phyloP scores from a whole-genome alignment of 2,113 vertebrate species.

The Osmerus mordax region DNA sequence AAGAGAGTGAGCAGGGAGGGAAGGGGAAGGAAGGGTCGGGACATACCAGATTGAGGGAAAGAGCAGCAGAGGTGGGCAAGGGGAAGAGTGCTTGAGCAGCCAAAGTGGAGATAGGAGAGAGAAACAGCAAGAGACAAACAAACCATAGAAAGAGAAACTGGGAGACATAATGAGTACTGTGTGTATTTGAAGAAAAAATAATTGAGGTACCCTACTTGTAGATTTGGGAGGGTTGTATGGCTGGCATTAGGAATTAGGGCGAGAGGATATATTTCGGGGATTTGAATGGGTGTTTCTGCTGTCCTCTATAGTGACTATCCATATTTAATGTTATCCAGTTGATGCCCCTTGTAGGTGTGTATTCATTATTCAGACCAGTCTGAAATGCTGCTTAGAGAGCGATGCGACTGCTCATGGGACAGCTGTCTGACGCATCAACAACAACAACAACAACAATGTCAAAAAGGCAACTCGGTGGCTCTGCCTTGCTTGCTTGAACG shows the following conservation, averaged over 20 bases:
- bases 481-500: too few species aligned
- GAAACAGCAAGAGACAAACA: constrained; percentile 20
- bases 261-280: neutral
- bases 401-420: constrained; percentile 21
- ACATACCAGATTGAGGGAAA: constrained; percentile 19
- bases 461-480: neutral
- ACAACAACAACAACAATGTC: neutral
- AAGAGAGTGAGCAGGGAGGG: constrained; percentile 17
- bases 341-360: constrained; percentile 45
- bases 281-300: constrained; percentile 22
- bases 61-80: constrained; percentile 16
- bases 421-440: constrained; percentile 36
- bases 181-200: neutral
- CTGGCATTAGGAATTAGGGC: too few species aligned
- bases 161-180: neutral
- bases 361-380: constrained; percentile 61
- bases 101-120: constrained; percentile 15
- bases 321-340: constrained; percentile 64
- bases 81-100: constrained; percentile 1
- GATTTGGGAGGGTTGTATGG: too few species aligned
- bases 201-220: neutral
- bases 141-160: neutral
- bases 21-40: constrained; percentile 4
- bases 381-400: constrained; percentile 16
- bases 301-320: constrained; percentile 49